Conservation (phyloP, 35 echinoderm and acorn worm species). For the Heliocidaris tuberculata region DNA sequence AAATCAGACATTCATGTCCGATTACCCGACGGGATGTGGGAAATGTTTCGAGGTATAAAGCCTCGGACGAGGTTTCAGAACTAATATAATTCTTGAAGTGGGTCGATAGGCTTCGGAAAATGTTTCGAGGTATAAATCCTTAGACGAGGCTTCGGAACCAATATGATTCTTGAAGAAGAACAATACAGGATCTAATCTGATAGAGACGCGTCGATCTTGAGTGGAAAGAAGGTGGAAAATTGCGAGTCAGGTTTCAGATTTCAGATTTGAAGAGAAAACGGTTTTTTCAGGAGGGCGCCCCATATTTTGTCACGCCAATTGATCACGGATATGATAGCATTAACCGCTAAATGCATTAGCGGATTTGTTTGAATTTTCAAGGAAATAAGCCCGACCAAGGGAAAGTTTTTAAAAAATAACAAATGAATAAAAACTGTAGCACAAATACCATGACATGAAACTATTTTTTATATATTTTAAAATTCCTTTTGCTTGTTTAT, state of each 20-base stretch:
- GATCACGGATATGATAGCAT: too few relatives aligned
- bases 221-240: not conserved
- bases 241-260: not conserved
- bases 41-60: not conserved
- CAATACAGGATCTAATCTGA: not conserved
- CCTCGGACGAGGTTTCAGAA: not conserved
- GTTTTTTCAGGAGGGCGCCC: not conserved
- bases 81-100: not conserved
- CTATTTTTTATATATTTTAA: too few relatives aligned
- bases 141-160: not conserved
- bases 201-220: not conserved
- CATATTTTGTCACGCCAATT: not conserved
- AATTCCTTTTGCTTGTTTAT: too few relatives aligned
- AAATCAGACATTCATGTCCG: not conserved
- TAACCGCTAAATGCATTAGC: too few relatives aligned
- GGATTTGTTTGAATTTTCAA: too few relatives aligned
- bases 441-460: too few relatives aligned
- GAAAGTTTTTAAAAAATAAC: too few relatives aligned
- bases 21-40: not conserved
- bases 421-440: too few relatives aligned
- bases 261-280: not conserved
- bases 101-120: not conserved
- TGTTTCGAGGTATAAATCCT: not conserved
- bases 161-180: not conserved
- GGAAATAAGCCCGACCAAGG: too few relatives aligned